Evolutionary conservation across 2,113 vertebrate species (phyloP).

Genomic region (Bolborhynchus lineola): DNA sequence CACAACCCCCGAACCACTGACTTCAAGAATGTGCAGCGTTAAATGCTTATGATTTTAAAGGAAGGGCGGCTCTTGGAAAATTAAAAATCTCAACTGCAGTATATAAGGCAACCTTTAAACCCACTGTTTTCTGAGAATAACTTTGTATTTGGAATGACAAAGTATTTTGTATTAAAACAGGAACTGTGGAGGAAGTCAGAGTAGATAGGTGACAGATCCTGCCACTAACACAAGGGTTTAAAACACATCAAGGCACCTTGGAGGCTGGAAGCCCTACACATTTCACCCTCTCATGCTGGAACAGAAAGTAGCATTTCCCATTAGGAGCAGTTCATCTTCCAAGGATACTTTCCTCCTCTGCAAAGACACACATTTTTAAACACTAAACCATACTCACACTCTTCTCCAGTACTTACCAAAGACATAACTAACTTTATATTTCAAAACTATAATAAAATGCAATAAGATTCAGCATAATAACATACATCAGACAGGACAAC

Average conservation of each 20-base stretch:
- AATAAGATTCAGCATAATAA: constrained; percentile 36
- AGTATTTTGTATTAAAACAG: neutral
- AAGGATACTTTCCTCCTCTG: neutral
- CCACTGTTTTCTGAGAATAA: neutral
- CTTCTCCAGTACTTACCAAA: neutral
- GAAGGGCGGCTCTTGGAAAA: neutral
- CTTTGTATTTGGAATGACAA: neutral
- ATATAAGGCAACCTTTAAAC: neutral
- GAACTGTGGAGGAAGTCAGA: neutral
- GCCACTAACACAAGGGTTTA: neutral
- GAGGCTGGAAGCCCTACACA: neutral
- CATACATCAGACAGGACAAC: constrained; percentile 62
- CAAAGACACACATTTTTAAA: constrained; percentile 23
- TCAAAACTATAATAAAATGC: constrained; percentile 57
- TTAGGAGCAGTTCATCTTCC: neutral
- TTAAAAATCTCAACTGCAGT: neutral
- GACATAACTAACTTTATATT: constrained; percentile 24
- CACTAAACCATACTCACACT: neutral
- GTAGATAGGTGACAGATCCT: neutral
- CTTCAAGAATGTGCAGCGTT: neutral
- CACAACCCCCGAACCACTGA: neutral
- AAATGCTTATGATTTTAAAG: neutral
- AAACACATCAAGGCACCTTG: neutral
- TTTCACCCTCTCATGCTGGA: neutral
- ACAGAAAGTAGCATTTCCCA: neutral